Evolutionary conservation across 2,113 vertebrate species (phyloP).

Genomic region (Cacatua alba): DNA sequence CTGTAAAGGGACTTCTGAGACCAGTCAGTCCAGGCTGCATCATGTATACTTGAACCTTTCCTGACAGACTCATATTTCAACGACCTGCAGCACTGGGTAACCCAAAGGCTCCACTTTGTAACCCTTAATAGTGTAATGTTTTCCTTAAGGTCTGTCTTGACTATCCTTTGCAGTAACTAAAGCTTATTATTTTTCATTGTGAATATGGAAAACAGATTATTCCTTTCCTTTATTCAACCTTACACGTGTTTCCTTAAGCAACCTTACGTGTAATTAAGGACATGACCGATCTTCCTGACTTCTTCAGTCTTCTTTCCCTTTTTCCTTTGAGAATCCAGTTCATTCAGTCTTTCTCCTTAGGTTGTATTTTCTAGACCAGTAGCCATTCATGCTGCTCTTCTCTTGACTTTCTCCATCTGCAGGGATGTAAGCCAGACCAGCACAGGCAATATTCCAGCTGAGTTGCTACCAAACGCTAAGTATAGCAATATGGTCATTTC

Average conservation of each 20-base stretch:
- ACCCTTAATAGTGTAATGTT: background rate
- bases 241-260: background rate
- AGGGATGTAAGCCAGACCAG: background rate
- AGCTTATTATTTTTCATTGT: background rate
- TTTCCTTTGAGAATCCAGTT: background rate
- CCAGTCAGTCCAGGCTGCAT: background rate
- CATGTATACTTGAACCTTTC: background rate
- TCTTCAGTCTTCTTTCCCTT: background rate
- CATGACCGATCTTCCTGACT: background rate
- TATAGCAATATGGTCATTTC: background rate
- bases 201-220: background rate
- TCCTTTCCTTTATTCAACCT: background rate
- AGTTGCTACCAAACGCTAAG: background rate
- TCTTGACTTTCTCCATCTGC: background rate
- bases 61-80: background rate
- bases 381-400: background rate
- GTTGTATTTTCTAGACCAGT: background rate
- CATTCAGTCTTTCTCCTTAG: background rate
- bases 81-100: background rate
- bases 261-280: background rate
- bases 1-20: background rate
- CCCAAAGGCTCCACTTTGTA: background rate
- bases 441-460: background rate
- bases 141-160: background rate
- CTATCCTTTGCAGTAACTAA: background rate